phyloP scores from a whole-genome alignment of 2,113 vertebrate genomes.

The Crotalus tigris region DNA sequence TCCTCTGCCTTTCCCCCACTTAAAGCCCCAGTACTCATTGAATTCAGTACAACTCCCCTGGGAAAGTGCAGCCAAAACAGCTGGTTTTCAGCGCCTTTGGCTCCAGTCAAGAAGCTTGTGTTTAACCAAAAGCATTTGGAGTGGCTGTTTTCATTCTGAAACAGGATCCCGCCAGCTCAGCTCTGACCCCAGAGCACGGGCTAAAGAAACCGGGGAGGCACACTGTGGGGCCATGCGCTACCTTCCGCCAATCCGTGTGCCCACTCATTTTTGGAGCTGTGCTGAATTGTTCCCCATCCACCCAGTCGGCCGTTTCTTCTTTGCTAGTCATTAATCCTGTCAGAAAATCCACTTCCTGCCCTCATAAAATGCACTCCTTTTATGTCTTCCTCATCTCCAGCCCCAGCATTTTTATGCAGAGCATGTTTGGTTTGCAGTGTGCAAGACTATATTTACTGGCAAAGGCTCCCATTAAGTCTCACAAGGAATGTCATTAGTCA shows the following conservation, averaged over 20 bases:
- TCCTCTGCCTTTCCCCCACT: neutral
- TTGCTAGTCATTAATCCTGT: neutral
- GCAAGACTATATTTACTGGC: neutral
- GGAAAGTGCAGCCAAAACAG: neutral
- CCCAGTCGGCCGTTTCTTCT: neutral
- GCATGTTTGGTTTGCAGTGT: neutral
- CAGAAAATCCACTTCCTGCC: neutral
- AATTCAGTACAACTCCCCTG: neutral
- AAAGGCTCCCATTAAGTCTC: neutral
- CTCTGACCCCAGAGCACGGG: neutral
- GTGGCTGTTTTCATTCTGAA: slow-evolving; percentile 24
- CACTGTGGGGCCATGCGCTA: neutral
- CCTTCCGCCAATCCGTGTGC: neutral
- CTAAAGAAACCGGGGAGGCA: neutral
- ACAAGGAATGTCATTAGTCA: neutral
- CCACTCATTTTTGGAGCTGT: neutral
- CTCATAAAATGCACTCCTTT: neutral
- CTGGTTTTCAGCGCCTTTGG: slow-evolving; percentile 16
- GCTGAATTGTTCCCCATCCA: too few relatives aligned
- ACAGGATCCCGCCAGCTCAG: slow-evolving; percentile 13
- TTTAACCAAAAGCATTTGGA: slow-evolving; percentile 34
- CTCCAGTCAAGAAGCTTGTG: slow-evolving; percentile 10
- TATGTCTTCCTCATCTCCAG: neutral
- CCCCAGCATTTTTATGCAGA: neutral
- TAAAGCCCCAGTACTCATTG: neutral